Evolutionary conservation across 1,140 invertebrate species (phyloP).

Genomic region (Steinernema khuongi): DNA sequence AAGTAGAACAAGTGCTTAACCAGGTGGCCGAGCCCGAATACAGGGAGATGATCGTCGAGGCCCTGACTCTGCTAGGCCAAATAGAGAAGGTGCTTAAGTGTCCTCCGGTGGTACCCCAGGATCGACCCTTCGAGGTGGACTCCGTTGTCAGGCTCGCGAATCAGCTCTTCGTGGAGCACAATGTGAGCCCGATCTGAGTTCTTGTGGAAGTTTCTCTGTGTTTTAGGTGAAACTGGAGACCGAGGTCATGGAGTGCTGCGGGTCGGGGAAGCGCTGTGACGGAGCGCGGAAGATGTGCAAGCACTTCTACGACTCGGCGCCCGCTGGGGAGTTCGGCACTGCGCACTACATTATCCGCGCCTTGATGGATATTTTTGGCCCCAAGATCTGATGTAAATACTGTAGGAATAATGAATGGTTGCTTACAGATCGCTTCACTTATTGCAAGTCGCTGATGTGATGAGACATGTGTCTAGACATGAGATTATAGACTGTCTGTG

Average conservation of each 20-base stretch:
- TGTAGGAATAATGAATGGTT: background rate
- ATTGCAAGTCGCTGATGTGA: too few relatives aligned
- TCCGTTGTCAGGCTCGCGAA: conserved; percentile 88
- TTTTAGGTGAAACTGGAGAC: conserved; percentile 73
- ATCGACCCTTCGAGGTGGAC: conserved; percentile 84
- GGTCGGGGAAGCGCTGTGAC: conserved; percentile 71
- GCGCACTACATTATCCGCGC: conserved; percentile 79
- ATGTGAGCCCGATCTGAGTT: conserved; percentile 65
- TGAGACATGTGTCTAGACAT: too few relatives aligned
- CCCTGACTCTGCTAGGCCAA: conserved; percentile 74
- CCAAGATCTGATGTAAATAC: conserved; percentile 4
- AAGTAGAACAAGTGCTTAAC: conserved; percentile 94
- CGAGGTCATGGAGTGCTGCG: conserved; percentile 84
- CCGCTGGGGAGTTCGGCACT: conserved; percentile 89
- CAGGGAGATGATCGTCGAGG: conserved; percentile 92
- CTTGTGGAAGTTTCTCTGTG: conserved; percentile 12
- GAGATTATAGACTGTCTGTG: too few relatives aligned
- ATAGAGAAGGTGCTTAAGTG: conserved; percentile 50
- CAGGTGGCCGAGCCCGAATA: conserved; percentile 96
- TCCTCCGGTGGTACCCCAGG: conserved; percentile 53
- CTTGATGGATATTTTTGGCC: conserved; percentile 46
- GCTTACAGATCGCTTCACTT: background rate
- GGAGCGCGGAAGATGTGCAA: conserved; percentile 89
- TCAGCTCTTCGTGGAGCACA: conserved; percentile 87
- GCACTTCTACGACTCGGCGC: conserved; percentile 94